Base-by-base conservation (phyloP, 2,797 vertebrate genomes). In the Halcyon chelicuti region DNA sequence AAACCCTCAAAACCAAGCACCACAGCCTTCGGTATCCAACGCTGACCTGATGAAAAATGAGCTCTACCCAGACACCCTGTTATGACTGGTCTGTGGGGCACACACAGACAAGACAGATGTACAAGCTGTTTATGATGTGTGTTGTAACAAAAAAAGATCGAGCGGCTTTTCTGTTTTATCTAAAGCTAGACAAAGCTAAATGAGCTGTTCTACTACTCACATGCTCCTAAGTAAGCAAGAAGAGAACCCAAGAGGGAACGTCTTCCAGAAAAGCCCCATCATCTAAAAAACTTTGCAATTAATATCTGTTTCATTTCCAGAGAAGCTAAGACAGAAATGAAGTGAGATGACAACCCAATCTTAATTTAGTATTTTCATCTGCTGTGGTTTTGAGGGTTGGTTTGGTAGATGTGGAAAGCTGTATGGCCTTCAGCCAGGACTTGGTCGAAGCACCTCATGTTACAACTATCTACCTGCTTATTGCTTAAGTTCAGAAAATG, bases 331-430 rank as follows among this genome's bases (percentile, higher is more conserved):
- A 72, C 8, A 72, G 51, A 70, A 83, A 58, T 31, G 15, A 83
- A 78, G 66, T 19, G 37, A 58, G 40, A 88, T 21, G 55, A 81
- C 51, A 90, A 90, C 17, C 9, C 40, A n/a, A n/a, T 54, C 73
- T 70, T 19, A 40, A 22, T 70, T 62, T 7, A 49, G 58, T 5
- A 79, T 71, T 73, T 79, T 37, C 63, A 82, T 84, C 92, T 61
- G 75, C 87, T 91, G 85, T 72, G 81, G 81, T 72, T 94, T 86
- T 57, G 75, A 77, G 65, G 81, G 28, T 28, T 78, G 63, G 77
- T 49, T 58, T 63, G 51, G 67, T 40, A 71, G 74, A 9, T 44
- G 51, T 2, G 76, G 35, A 35, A 55, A 93, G 71, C 58, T 23
- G 6, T 8, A 25, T 28, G 82, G 91, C 37, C 78, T 84, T 47